Evolutionary conservation across 1,140 invertebrate genomes (phyloP).

Genomic region (Steinernema khuongi): DNA sequence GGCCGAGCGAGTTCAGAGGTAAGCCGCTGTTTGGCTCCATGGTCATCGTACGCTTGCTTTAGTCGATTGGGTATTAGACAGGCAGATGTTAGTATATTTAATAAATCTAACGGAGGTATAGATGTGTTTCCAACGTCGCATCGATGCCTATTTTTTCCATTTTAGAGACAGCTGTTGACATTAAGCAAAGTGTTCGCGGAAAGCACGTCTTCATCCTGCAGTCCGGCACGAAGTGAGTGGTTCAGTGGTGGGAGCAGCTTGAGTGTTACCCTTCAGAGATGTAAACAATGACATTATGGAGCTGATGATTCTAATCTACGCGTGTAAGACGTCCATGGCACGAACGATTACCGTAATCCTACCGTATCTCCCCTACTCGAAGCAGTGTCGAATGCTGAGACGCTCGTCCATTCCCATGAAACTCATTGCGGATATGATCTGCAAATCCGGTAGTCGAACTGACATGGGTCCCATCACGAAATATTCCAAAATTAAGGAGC

Average conservation of each 20-base stretch:
- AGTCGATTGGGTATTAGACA: conserved; percentile 49
- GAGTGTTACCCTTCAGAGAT: conserved; percentile 37
- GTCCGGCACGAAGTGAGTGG: conserved; percentile 42
- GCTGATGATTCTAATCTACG: conserved; percentile 94
- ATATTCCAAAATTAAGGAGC: conserved; percentile 25
- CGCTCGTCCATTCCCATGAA: conserved; percentile 92
- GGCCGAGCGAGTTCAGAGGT: conserved; percentile 42
- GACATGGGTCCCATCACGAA: background rate
- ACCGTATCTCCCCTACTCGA: conserved; percentile 95
- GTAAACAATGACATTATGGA: conserved; percentile 83
- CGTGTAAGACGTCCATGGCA: conserved; percentile 75
- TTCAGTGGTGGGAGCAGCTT: background rate
- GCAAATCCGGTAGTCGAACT: conserved; percentile 72
- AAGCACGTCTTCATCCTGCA: conserved; percentile 57
- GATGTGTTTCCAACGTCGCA: conserved; percentile 4
- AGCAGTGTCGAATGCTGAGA: conserved; percentile 98
- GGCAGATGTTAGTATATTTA: conserved; percentile 55
- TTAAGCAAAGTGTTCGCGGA: conserved; percentile 54
- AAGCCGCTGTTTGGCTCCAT: conserved; percentile 4
- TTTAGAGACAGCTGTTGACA: conserved; percentile 44
- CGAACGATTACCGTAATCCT: conserved; percentile 94
- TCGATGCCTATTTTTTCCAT: conserved; percentile 3
- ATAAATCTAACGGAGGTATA: conserved; percentile 51
- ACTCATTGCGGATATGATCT: conserved; percentile 89
- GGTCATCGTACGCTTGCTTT: conserved; percentile 21